Evolutionary conservation across 2,888 invertebrate genomes (phyloP), one percentile per base, ranked within the genome.

Genomic region (Bursaphelenchus okinawaensis): DNA sequence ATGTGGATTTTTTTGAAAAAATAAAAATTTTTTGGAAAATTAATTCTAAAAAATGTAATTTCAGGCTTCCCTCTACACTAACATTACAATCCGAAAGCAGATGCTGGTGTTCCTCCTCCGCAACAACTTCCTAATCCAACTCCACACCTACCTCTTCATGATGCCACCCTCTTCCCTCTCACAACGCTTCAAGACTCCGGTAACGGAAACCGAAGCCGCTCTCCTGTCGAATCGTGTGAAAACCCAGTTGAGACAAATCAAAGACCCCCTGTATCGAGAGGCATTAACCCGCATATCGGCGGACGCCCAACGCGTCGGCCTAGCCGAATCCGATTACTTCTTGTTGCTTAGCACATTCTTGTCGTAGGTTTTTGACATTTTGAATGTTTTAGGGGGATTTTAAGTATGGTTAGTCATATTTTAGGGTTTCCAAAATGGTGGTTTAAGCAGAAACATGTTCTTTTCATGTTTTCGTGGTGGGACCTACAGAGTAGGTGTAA

Each of bases 41-140:
- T 52, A 22, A 50, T 68, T 16, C 27, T 68, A 51, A 58, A 70
- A 40, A n/a, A n/a, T n/a, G 20, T 63, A 27, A 62, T 68, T 28
- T 68, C 63, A 22, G 26, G 52, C 52, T 12, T 62, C 67, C 9
- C 24, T 72, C 8, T 69, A 69, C 29, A 51, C 70, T 24, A 55
- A 52, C 7, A 51, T 72, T 1, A 20, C 29, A 7, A 26, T 73
- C 24, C 55, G 65, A 16, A 71, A 65, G 59, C 66, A 67, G 51
- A 51, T 72, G 60, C 27, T 74, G 24, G 56, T 67, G 19, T 71
- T 74, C 52, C 64, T 79, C 24, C 65, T 79, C 2, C 63, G 79
- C 29, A 77, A 79, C 68, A 77, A 79, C 60, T 68, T 78, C 66
- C 66, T 79, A 51, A 75, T 76, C 72, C 76, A 77, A 63, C 65